A percentile compares a stretch with the other conserved stretches of the same genome.
These are phyloP conservation scores for Onychostruthus taczanowskii DNA, from an alignment of 2,113 vertebrate genomes.

Conservation along the genomic window DNA sequence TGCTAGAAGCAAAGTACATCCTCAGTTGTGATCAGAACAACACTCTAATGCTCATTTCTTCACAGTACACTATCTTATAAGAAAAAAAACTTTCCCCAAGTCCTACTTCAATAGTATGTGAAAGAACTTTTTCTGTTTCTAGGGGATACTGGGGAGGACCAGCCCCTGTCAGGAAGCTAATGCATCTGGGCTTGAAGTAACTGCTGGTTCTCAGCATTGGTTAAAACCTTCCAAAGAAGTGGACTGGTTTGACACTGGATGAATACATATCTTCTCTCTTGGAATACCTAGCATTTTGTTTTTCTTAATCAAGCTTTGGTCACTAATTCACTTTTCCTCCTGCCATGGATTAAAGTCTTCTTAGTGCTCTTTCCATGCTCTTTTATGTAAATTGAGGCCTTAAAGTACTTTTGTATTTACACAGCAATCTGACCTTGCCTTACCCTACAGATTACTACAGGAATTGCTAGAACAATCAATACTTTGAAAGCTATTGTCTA, in stretches of 20 bases:
- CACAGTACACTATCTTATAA: accelerated
- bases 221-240: background rate
- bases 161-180: slow-evolving; percentile 84
- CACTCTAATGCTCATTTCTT: background rate
- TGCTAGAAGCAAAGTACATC: background rate
- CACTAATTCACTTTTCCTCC: background rate
- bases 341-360: background rate
- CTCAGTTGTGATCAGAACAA: background rate
- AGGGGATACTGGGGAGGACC: slow-evolving; percentile 97
- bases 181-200: slow-evolving; percentile 91
- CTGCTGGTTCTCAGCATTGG: background rate
- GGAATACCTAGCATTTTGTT: background rate
- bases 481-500: background rate
- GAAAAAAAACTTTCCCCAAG: background rate
- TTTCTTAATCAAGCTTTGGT: background rate
- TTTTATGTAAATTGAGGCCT: background rate
- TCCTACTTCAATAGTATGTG: accelerated
- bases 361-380: background rate
- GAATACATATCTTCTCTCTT: accelerated
- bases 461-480: background rate
- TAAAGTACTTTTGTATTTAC: background rate
- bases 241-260: background rate
- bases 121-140: background rate
- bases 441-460: background rate
- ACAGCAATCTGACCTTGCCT: background rate